phyloP scores from a whole-genome alignment of 2,888 invertebrate genomes.

The Drosophila fungiperda region DNA sequence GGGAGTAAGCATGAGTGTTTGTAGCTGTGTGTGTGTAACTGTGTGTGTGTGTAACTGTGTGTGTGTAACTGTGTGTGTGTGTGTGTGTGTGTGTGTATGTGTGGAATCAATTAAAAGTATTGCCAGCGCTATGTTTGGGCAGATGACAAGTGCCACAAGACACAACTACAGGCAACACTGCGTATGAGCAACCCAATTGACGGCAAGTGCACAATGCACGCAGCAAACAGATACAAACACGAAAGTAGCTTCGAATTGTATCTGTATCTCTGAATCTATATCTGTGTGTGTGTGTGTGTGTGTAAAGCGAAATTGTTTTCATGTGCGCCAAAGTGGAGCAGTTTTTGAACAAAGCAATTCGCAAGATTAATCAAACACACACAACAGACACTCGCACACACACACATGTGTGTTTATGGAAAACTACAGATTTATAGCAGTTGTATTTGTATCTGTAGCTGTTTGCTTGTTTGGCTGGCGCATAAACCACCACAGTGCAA shows the following conservation, averaged over 20 bases:
- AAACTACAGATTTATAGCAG: constrained; percentile 32
- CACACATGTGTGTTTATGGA: constrained; percentile 40
- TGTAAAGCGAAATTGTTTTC: constrained; percentile 77
- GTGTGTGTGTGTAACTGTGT: constrained; percentile 21
- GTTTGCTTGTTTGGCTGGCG: constrained; percentile 46
- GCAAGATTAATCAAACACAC: constrained; percentile 78
- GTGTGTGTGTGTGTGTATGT: constrained; percentile 45
- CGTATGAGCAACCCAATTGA: constrained; percentile 72
- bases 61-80: constrained; percentile 4
- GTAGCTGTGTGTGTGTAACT: constrained; percentile 21
- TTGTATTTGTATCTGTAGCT: constrained; percentile 24
- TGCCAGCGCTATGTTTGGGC: constrained; percentile 75
- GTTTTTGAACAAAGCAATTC: constrained; percentile 82
- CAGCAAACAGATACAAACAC: constrained; percentile 26
- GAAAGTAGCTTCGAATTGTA: constrained; percentile 57
- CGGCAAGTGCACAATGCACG: constrained; percentile 49
- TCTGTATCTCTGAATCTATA: constrained; percentile 6
- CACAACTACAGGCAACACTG: constrained; percentile 32
- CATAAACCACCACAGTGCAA: constrained; percentile 64
- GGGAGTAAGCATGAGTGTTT: constrained; percentile 16
- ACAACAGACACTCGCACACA: constrained; percentile 24
- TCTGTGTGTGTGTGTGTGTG: constrained; percentile 18
- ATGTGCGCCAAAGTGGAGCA: constrained; percentile 81
- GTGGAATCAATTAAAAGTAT: constrained; percentile 81
- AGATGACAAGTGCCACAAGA: constrained; percentile 73